Conservation (phyloP, 2,797 vertebrate species). For the Nyctalus aviator region DNA sequence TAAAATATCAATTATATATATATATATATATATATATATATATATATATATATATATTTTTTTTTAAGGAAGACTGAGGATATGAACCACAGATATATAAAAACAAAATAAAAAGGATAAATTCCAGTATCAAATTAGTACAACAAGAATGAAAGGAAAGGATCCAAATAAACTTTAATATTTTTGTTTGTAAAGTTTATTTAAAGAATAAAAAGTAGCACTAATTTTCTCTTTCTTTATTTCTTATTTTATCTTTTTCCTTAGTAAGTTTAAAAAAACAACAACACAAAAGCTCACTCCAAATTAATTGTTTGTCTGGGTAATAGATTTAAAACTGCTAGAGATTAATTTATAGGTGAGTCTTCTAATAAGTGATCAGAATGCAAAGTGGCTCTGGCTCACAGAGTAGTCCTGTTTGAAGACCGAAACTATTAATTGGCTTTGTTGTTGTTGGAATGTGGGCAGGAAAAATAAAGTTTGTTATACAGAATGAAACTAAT, state of each 20-base stretch:
- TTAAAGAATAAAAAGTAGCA: background rate
- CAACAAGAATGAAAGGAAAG: background rate
- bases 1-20: too few relatives aligned
- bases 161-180: background rate
- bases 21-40: too few relatives aligned
- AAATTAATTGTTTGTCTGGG: background rate
- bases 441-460: background rate
- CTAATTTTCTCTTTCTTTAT: background rate
- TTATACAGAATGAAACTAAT: background rate
- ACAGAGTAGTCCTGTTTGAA: background rate
- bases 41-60: too few relatives aligned
- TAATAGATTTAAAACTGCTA: background rate
- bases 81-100: background rate
- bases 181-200: background rate
- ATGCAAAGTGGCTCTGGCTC: background rate
- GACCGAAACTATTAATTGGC: background rate
- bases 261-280: constrained; percentile 4
- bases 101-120: background rate
- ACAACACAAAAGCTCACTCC: background rate
- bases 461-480: background rate
- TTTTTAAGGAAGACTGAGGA: background rate
- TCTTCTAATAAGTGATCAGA: background rate
- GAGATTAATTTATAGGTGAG: background rate
- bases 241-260: background rate
- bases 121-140: background rate